A percentile compares a stretch with the other conserved stretches of the same genome.
These are phyloP conservation scores for Ophion obscuratus DNA, from an alignment of 2,888 invertebrate species.

Conservation along the genomic window DNA sequence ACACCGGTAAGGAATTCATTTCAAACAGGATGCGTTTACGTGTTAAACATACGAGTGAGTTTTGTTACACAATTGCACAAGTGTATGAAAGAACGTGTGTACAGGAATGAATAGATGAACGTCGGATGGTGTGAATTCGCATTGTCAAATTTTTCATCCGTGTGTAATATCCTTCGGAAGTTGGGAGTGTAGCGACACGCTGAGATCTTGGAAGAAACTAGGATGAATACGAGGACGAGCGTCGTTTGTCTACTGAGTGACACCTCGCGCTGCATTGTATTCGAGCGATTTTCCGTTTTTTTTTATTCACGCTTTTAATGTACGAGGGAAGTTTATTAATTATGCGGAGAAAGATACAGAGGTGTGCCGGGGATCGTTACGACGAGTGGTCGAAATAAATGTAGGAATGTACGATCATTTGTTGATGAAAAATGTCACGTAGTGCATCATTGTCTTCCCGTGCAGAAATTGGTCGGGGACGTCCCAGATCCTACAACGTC, in stretches of 20 bases:
- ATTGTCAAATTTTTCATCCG: slow-evolving; percentile 52
- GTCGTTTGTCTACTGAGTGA: slow-evolving; percentile 37
- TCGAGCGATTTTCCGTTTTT: slow-evolving; percentile 33
- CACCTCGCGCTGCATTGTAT: slow-evolving; percentile 47
- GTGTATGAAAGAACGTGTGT: not conserved
- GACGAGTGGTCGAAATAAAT: slow-evolving; percentile 3
- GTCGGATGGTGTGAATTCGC: slow-evolving; percentile 47
- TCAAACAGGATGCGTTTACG: slow-evolving; percentile 33
- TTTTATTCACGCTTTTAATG: slow-evolving; percentile 3
- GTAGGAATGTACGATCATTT: slow-evolving; percentile 4
- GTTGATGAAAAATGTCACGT: not conserved
- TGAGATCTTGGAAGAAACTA: slow-evolving; percentile 13
- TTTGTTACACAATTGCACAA: slow-evolving; percentile 40
- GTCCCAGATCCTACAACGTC: no score
- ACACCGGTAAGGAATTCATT: not conserved
- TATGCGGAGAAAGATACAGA: slow-evolving; percentile 42
- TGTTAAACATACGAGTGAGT: slow-evolving; percentile 32
- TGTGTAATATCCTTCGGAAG: slow-evolving; percentile 57
- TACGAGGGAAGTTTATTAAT: slow-evolving; percentile 30
- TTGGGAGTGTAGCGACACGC: slow-evolving; percentile 7
- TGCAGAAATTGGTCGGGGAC: no score
- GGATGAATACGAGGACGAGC: slow-evolving; percentile 32
- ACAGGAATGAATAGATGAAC: not conserved
- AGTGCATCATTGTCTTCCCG: no score
- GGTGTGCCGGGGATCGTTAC: not conserved